These are phyloP conservation scores for Cichladusa arquata DNA, from an alignment of 2,113 vertebrate genomes.

Conservation along the genomic window DNA sequence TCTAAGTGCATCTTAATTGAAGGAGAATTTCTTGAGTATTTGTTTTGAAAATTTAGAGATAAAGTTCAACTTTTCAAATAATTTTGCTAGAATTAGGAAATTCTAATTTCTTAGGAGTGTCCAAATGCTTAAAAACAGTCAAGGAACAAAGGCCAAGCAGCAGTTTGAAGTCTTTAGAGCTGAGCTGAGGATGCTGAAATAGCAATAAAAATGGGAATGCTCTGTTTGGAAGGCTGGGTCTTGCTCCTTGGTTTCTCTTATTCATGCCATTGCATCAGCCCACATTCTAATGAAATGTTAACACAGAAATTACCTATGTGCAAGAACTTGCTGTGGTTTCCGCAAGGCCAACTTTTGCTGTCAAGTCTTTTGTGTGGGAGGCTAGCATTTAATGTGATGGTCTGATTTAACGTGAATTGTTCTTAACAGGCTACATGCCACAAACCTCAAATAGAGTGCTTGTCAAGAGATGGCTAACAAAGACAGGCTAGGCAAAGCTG, in stretches of 20 bases:
- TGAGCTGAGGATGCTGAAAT: background rate
- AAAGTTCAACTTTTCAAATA: background rate
- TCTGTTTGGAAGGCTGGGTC: background rate
- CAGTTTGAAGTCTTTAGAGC: background rate
- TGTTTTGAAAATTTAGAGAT: background rate
- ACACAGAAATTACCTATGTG: background rate
- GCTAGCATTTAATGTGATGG: background rate
- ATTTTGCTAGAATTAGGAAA: background rate
- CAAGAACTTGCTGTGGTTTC: background rate
- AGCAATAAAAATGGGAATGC: background rate
- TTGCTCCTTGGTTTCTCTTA: background rate
- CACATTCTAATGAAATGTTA: background rate
- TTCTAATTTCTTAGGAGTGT: background rate
- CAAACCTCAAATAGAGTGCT: background rate
- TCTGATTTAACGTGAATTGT: constrained; percentile 3
- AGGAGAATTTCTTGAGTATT: background rate
- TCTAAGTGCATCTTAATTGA: background rate
- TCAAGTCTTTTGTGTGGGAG: background rate
- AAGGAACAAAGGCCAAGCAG: background rate
- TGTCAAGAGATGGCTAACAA: background rate
- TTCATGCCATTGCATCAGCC: background rate
- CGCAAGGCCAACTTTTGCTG: background rate
- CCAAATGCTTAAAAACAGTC: background rate
- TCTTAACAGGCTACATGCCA: background rate
- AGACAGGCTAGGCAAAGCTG: background rate